Evolutionary conservation across 2,113 vertebrate species (phyloP).

Genomic region (Balaenoptera acutorostrata): DNA sequence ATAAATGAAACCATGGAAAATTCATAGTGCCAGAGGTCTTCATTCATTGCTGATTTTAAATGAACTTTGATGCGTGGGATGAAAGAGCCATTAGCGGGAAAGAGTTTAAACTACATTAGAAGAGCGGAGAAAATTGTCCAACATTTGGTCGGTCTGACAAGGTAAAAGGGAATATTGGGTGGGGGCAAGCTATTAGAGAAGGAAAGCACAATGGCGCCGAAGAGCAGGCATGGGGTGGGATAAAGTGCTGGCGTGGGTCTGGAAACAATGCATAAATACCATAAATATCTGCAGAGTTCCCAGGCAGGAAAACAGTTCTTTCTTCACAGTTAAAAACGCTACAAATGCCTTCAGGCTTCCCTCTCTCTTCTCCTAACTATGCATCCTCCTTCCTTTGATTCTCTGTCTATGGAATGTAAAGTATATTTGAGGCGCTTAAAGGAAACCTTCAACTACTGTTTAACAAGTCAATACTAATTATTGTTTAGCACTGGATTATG

Average conservation of each 20-base stretch:
- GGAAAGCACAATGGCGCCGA: background rate
- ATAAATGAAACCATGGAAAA: slow-evolving; percentile 71
- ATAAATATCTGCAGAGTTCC: slow-evolving; percentile 83
- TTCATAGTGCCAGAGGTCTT: slow-evolving; percentile 57
- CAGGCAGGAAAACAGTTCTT: slow-evolving; percentile 71
- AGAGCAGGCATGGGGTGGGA: background rate
- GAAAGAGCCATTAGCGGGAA: slow-evolving; percentile 75
- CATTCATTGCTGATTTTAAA: slow-evolving; percentile 77
- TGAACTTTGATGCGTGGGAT: slow-evolving; percentile 76
- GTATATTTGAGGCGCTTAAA: slow-evolving; percentile 78
- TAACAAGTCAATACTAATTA: slow-evolving; percentile 79
- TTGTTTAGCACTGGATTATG: slow-evolving; percentile 79
- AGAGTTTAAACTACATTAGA: slow-evolving; percentile 64
- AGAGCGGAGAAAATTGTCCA: slow-evolving; percentile 63
- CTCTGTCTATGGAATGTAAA: slow-evolving; percentile 63
- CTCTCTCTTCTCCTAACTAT: background rate
- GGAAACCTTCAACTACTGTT: slow-evolving; percentile 84
- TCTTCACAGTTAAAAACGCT: slow-evolving; percentile 83
- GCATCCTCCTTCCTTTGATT: slow-evolving; percentile 49
- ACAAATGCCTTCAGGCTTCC: slow-evolving; percentile 7
- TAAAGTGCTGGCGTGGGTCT: background rate
- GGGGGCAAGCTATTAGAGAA: slow-evolving; percentile 61
- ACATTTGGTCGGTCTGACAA: slow-evolving; percentile 69
- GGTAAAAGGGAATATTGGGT: slow-evolving; percentile 42
- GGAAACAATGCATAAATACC: slow-evolving; percentile 84